These are phyloP conservation scores for Stenoptilia bipunctidactyla DNA, from an alignment of 2,888 invertebrate species.

Conservation along the genomic window DNA sequence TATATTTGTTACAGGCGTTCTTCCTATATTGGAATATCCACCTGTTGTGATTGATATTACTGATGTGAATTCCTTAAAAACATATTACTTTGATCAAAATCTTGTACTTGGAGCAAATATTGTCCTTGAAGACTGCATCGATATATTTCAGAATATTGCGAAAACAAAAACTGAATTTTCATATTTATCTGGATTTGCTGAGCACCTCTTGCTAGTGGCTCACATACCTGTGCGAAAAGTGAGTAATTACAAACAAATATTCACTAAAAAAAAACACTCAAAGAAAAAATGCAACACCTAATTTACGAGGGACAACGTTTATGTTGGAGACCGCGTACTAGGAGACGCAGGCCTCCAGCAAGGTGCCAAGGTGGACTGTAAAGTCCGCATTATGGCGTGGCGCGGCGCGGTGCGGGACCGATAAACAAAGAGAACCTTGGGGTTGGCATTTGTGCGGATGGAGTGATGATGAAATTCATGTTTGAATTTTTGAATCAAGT, in stretches of 20 bases:
- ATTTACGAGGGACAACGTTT: too few species aligned
- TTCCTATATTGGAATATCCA: slow-evolving; percentile 38
- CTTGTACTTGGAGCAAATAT: slow-evolving; percentile 70
- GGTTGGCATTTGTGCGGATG: too few species aligned
- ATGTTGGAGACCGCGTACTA: too few species aligned
- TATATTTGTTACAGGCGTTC: slow-evolving; percentile 37
- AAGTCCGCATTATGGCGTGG: too few species aligned
- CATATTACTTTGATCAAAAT: slow-evolving; percentile 40
- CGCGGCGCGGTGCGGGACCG: too few species aligned
- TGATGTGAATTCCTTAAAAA: slow-evolving; percentile 36
- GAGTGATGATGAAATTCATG: too few species aligned
- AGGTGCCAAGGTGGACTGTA: too few species aligned
- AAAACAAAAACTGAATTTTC: slow-evolving; percentile 42
- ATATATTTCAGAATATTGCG: slow-evolving; percentile 46
- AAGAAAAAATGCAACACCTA: too few species aligned
- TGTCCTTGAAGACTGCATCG: slow-evolving; percentile 67
- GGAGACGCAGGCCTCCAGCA: too few species aligned
- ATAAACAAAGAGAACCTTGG: too few species aligned
- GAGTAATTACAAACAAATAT: slow-evolving; percentile 22
- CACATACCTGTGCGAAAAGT: slow-evolving; percentile 65
- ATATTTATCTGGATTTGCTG: slow-evolving; percentile 65
- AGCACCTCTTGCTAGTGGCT: slow-evolving; percentile 68
- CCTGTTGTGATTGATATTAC: slow-evolving; percentile 42
- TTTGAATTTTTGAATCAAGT: too few species aligned
- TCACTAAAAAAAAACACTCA: too few species aligned